Percentiles rank a stretch among this genome's conserved stretches.
phyloP scores from a whole-genome alignment of 2,113 vertebrate genomes.

The Porphyrio hochstetteri region DNA sequence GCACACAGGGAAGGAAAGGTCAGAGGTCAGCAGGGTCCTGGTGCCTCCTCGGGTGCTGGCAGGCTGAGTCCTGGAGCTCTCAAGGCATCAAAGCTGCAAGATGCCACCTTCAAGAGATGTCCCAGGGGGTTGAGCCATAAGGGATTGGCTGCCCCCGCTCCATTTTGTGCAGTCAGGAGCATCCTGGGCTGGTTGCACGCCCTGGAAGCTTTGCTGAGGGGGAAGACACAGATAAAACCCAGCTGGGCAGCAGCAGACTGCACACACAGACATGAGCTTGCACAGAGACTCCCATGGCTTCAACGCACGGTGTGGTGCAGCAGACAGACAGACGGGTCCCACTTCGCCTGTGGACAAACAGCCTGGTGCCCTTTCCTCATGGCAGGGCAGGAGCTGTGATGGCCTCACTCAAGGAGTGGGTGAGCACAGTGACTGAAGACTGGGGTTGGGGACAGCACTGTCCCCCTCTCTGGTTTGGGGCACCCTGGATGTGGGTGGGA shows the following conservation, averaged over 20 bases:
- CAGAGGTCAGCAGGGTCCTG: slow-evolving; percentile 35
- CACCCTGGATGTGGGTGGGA: accelerated
- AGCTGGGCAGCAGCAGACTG: background rate
- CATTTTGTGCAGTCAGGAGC: accelerated
- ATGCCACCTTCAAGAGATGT: background rate
- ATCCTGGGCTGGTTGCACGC: background rate
- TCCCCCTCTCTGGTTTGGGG: background rate
- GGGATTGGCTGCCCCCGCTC: background rate
- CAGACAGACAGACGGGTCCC: background rate
- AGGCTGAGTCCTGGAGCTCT: background rate
- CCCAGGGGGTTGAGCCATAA: background rate
- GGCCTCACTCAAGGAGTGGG: background rate
- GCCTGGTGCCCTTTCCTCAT: accelerated
- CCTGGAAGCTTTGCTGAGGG: background rate
- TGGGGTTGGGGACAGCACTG: accelerated
- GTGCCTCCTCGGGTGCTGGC: too few species aligned
- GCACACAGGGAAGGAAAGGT: slow-evolving; percentile 78
- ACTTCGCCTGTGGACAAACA: background rate
- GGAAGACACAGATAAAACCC: background rate
- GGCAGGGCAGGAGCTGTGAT: accelerated
- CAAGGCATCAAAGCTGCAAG: background rate
- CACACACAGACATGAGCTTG: background rate
- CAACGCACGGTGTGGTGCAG: background rate
- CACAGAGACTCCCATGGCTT: background rate
- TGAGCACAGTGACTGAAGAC: accelerated